phyloP scores from a whole-genome alignment of 2,797 vertebrate genomes.

The Oreochromis mossambicus region DNA sequence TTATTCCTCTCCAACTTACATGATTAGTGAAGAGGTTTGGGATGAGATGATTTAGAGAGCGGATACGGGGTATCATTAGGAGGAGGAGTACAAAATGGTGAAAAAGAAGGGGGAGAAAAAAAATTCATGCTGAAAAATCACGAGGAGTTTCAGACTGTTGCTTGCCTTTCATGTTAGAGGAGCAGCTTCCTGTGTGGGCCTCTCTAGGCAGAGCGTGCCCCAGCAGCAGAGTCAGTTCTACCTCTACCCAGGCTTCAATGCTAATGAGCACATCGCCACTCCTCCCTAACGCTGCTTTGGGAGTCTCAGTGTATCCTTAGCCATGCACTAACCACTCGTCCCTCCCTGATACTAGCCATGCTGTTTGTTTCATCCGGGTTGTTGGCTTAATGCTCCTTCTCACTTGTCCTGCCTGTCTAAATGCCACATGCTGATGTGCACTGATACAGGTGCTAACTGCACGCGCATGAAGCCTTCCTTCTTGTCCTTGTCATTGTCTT shows the following conservation, averaged over 20 bases:
- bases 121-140: constrained; percentile 11
- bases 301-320: constrained; percentile 40
- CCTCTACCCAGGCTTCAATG: constrained; percentile 28
- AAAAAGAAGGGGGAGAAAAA: not conserved
- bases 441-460: constrained; percentile 21
- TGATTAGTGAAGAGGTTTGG: constrained; percentile 62
- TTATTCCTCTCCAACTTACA: constrained; percentile 44
- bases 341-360: constrained; percentile 9
- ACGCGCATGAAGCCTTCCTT: not conserved
- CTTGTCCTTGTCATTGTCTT: not conserved
- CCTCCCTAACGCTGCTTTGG: constrained; percentile 32
- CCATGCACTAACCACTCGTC: constrained; percentile 15
- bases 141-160: not conserved
- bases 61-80: constrained; percentile 51
- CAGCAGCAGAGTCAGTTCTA: constrained; percentile 15
- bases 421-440: constrained; percentile 12
- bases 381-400: constrained; percentile 5
- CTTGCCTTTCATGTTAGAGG: constrained; percentile 36
- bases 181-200: constrained; percentile 52
- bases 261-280: constrained; percentile 47
- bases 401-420: not conserved
- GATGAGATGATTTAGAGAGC: constrained; percentile 50
- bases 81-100: constrained; percentile 42
- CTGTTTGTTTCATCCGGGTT: constrained; percentile 37
- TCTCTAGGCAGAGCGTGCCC: constrained; percentile 15